phyloP scores from a whole-genome alignment of 2,797 vertebrate species.

The Semaprochilodus insignis region DNA sequence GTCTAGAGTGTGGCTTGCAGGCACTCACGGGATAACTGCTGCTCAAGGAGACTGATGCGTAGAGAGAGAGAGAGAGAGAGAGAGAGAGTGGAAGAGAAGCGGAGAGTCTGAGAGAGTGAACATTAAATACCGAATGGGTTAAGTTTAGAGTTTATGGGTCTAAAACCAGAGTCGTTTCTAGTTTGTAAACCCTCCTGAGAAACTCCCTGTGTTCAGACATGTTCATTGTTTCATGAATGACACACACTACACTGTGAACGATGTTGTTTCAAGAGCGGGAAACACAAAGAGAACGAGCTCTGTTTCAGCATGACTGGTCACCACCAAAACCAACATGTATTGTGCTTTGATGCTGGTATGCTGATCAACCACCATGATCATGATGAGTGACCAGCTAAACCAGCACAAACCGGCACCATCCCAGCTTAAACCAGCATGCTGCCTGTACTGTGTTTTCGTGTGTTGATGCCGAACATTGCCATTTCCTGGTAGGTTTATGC shows the following conservation, averaged over 20 bases:
- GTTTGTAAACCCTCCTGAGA: constrained; percentile 30
- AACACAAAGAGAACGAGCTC: constrained; percentile 8
- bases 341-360: too few relatives aligned
- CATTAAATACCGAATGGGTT: constrained; percentile 43
- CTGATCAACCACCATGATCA: too few relatives aligned
- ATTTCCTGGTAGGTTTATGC: too few relatives aligned
- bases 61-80: constrained; percentile 13
- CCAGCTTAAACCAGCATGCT: too few relatives aligned
- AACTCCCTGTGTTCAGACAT: constrained; percentile 24
- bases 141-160: constrained; percentile 45
- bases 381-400: too few relatives aligned
- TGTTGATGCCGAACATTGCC: too few relatives aligned
- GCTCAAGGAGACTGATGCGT: constrained; percentile 74
- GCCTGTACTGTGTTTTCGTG: too few relatives aligned
- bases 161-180: constrained; percentile 30
- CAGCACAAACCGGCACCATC: too few relatives aligned
- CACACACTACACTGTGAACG: constrained; percentile 31
- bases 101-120: neutral
- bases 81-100: neutral
- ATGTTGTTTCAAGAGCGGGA: constrained; percentile 2
- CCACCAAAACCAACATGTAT: too few relatives aligned
- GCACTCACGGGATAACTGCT: constrained; percentile 78
- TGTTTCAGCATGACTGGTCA: too few relatives aligned
- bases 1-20: constrained; percentile 76
- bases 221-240: constrained; percentile 41